Percentiles rank a stretch among this genome's conserved stretches.
Conservation (phyloP, 2,113 vertebrate genomes). For the Syngnathus scovelli region DNA sequence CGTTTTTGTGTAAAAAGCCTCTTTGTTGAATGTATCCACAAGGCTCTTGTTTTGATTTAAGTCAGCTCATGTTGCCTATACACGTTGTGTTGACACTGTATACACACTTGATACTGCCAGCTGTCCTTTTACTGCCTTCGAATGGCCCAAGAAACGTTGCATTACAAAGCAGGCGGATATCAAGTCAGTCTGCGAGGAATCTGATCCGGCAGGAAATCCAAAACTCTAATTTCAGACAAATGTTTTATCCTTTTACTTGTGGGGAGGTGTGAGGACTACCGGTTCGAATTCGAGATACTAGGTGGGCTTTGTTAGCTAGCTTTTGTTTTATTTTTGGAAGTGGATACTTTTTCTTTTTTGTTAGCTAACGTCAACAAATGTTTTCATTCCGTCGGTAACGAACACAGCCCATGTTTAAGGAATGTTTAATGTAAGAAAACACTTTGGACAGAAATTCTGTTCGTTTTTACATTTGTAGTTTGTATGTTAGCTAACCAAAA, state of each 20-base stretch:
- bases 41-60: slow-evolving; percentile 64
- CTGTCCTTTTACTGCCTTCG: slow-evolving; percentile 54
- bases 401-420: too few relatives aligned
- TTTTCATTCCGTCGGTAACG: background rate
- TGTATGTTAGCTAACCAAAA: background rate
- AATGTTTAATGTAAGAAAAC: too few relatives aligned
- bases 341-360: background rate
- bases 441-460: background rate
- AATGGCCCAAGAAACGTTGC: slow-evolving; percentile 40
- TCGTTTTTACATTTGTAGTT: background rate
- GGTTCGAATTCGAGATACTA: too few relatives aligned
- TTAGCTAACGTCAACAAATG: too few relatives aligned
- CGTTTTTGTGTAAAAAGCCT: slow-evolving; percentile 11
- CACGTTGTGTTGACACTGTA: slow-evolving; percentile 72
- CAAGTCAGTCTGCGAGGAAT: background rate
- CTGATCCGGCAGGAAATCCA: background rate
- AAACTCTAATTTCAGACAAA: background rate
- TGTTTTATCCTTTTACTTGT: background rate
- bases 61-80: slow-evolving; percentile 65
- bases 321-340: background rate
- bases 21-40: slow-evolving; percentile 73
- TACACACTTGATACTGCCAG: slow-evolving; percentile 58
- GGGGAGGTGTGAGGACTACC: background rate
- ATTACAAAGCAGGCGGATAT: slow-evolving; percentile 13
- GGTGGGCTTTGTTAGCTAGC: background rate